Evolutionary conservation across 2,113 vertebrate genomes (phyloP).

Genomic region (Sinocyclocheilus anshuiensis): DNA sequence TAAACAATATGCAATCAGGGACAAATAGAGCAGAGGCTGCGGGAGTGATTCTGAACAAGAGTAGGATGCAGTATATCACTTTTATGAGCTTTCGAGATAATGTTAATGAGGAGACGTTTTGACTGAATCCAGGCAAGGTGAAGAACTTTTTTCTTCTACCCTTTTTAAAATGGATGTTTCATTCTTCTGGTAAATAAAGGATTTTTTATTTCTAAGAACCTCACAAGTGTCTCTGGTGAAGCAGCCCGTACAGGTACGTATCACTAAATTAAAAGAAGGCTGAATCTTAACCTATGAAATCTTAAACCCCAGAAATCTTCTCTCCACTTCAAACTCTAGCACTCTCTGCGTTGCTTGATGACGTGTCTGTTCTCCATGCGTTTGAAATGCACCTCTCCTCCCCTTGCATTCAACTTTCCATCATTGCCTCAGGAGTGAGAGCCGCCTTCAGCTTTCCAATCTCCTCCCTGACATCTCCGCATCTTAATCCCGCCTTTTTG

Average conservation of each 20-base stretch:
- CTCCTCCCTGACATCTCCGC: constrained; percentile 20
- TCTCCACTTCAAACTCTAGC: neutral
- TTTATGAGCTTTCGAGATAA: constrained; percentile 9
- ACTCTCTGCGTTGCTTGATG: neutral
- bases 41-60: neutral
- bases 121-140: constrained; percentile 17
- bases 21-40: constrained; percentile 29
- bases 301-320: neutral
- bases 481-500: constrained; percentile 38
- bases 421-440: constrained; percentile 14
- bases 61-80: neutral
- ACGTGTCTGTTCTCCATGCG: neutral
- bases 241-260: neutral
- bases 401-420: constrained; percentile 30
- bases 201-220: neutral
- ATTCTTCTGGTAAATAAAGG: neutral
- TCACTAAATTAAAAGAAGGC: constrained; percentile 15
- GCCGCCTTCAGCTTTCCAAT: constrained; percentile 42
- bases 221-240: neutral
- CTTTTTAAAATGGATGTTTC: neutral
- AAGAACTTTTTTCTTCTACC: neutral
- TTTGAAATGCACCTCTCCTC: constrained; percentile 8
- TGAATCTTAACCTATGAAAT: neutral
- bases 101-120: constrained; percentile 8
- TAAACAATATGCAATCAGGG: constrained; percentile 34